These are phyloP conservation scores for Patiria pectinifera DNA, from an alignment of 53 echinoderm and acorn worm genomes.

Conservation along the genomic window DNA sequence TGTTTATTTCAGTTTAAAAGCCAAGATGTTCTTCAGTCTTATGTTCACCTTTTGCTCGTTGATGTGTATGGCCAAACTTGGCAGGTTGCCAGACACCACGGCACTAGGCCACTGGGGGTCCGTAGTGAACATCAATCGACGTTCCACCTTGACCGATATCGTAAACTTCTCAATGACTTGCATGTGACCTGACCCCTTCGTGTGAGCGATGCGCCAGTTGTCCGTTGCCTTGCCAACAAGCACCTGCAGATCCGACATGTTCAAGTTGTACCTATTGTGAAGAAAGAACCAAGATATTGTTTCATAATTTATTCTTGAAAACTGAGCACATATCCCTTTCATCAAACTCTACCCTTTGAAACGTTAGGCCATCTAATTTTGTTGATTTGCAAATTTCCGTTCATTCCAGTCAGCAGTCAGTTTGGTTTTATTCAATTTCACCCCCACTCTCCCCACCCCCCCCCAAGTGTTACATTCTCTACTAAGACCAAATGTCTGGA, in stretches of 20 bases:
- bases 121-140: conserved; percentile 83
- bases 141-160: conserved; percentile 93
- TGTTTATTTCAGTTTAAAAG: too few relatives aligned
- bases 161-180: conserved; percentile 96
- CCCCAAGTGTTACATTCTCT: too few relatives aligned
- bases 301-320: too few relatives aligned
- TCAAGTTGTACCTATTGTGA: conserved; percentile 78
- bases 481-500: too few relatives aligned
- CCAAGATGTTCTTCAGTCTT: not conserved
- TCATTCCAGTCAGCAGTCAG: too few relatives aligned
- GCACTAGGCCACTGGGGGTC: conserved; percentile 96
- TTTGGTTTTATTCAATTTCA: too few relatives aligned
- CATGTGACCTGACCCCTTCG: conserved; percentile 81
- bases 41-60: conserved; percentile 90
- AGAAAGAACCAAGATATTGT: too few relatives aligned
- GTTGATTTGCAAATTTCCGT: too few relatives aligned
- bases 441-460: too few relatives aligned
- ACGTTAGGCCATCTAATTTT: too few relatives aligned
- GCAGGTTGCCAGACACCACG: conserved; percentile 85
- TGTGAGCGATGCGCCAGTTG: conserved; percentile 90
- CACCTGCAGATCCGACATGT: conserved; percentile 94
- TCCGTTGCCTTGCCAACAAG: conserved; percentile 88
- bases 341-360: too few relatives aligned
- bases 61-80: conserved; percentile 86
- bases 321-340: too few relatives aligned